Conservation (phyloP, 2,113 vertebrate genomes). For the Saccopteryx leptura region DNA sequence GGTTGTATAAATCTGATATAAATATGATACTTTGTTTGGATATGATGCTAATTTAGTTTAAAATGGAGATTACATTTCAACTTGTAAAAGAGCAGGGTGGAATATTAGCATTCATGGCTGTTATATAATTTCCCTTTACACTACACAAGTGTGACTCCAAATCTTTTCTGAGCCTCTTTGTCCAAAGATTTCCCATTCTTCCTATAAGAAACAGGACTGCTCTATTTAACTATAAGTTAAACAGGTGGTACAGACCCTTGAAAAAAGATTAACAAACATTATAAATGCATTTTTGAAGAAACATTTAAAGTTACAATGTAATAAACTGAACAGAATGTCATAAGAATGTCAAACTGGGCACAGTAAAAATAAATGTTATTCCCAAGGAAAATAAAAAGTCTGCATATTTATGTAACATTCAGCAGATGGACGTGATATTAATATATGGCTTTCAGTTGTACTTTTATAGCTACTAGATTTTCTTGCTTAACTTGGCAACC, state of each 20-base stretch:
- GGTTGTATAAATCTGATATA: slow-evolving; percentile 85
- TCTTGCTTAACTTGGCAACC: slow-evolving; percentile 96
- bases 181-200: slow-evolving; percentile 79
- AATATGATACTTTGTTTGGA: slow-evolving; percentile 85
- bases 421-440: slow-evolving; percentile 99
- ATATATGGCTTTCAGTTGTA: slow-evolving; percentile 98
- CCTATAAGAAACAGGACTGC: slow-evolving; percentile 73
- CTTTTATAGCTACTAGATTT: slow-evolving; percentile 97
- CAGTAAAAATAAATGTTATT: slow-evolving; percentile 93
- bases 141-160: slow-evolving; percentile 80
- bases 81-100: slow-evolving; percentile 80
- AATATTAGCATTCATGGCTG: slow-evolving; percentile 79
- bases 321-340: slow-evolving; percentile 92
- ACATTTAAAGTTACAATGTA: slow-evolving; percentile 91
- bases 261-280: slow-evolving; percentile 91
- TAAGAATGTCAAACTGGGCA: slow-evolving; percentile 93
- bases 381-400: slow-evolving; percentile 93
- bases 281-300: slow-evolving; percentile 92
- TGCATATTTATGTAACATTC: slow-evolving; percentile 93
- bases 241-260: slow-evolving; percentile 90
- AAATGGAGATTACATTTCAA: slow-evolving; percentile 84
- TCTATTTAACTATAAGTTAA: slow-evolving; percentile 86
- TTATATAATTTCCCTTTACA: slow-evolving; percentile 83
- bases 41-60: slow-evolving; percentile 85
- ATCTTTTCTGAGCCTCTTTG: slow-evolving; percentile 84